These are phyloP conservation scores for Cossypha polioptera DNA, from an alignment of 2,797 vertebrate genomes.

Conservation along the genomic window DNA sequence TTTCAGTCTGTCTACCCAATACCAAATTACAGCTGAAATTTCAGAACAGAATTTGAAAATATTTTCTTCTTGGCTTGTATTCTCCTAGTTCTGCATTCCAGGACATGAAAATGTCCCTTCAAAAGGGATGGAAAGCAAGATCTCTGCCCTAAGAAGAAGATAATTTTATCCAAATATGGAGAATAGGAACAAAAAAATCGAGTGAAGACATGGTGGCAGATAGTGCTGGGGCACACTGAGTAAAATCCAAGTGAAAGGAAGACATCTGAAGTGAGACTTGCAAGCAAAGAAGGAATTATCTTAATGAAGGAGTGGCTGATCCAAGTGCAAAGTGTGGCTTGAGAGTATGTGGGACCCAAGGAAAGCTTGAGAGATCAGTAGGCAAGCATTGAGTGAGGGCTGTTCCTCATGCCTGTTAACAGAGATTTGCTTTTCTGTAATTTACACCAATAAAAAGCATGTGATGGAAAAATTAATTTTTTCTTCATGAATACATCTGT, in stretches of 20 bases:
- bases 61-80: neutral
- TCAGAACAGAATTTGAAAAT: neutral
- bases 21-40: neutral
- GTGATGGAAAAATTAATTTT: neutral
- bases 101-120: neutral
- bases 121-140: neutral
- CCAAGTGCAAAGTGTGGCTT: neutral
- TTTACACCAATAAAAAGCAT: neutral
- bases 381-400: neutral
- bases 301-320: neutral
- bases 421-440: neutral
- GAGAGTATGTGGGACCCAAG: neutral
- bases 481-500: neutral
- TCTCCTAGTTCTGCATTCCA: neutral
- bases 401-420: neutral
- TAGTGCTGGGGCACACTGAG: neutral
- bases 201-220: neutral
- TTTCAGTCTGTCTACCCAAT: neutral
- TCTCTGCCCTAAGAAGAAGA: neutral
- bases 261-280: neutral
- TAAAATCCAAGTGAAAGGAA: neutral
- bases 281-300: constrained; percentile 7
- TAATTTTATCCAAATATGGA: neutral
- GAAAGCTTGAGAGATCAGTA: neutral
- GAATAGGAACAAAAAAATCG: neutral